Base-by-base conservation (phyloP, 2,888 invertebrate genomes). In the Nomada goodeniana region DNA sequence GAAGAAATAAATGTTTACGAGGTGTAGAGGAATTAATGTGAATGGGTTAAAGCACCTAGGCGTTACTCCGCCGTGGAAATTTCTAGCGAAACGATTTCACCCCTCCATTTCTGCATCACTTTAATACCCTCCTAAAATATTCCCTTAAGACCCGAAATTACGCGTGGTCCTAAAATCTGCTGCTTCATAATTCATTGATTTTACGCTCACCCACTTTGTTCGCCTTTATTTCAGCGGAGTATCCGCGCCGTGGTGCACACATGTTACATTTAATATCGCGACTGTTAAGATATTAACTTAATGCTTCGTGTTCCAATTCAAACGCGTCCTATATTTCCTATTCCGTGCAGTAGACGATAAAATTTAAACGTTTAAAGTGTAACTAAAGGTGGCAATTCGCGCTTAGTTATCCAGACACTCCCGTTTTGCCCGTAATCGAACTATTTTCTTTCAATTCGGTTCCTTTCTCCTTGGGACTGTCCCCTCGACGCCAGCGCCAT, bases 381-480 rank as follows among this genome's bases (percentile, higher is more conserved):
- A 3, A 44, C 13, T 1, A 15, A 23, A 63, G n/a, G 47, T n/a
- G 59, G 20, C 13, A 36, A 36, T 36, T 36, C 36, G 5, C 2
- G n/a, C 20, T 42, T 26, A 55, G 20, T 52, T 53, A 23, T 13
- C 47, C 11, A 18, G 23, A 26, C 18, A 7, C 29, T 13, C 13
- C 5, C 44, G 0, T 55, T 10, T 20, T 15, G 44, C 26, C 26
- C 18, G 42, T 61, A n/a, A 29, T 59, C 44, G 20, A 26, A 42
- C 18, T n/a, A 26, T 59, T 36, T 63, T 57, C 2, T 36, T 36
- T 15, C 69, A 36, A 61, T 76, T 69, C 20, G 50, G 50, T 20
- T 79, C 60, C 47, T 61, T 36, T 71, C 23, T 44, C 15, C 47
- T 55, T 72, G 63, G 52, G 36, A 70, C 60, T 59, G 59, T 57